Evolutionary conservation across 2,113 vertebrate species (phyloP), one percentile per base, ranked within the genome.

Genomic region (Chaetura pelagica): DNA sequence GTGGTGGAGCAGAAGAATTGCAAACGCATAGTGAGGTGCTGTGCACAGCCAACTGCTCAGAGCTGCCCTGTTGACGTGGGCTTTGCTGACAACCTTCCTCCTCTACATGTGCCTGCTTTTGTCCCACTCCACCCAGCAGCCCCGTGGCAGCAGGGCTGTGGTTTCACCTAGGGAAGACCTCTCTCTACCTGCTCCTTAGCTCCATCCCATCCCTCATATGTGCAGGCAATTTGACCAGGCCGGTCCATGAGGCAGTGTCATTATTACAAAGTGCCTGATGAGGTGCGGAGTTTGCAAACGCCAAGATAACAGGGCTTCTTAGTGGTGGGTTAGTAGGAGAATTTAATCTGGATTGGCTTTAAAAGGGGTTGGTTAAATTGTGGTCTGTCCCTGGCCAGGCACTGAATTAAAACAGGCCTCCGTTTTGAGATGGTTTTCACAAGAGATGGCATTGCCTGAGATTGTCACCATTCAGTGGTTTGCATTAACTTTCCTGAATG

Each of bases 21-120:
- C 61, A 67, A 59, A 75, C 63, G 52, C 67, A 10, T n/a, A 48
- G 38, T 48, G 57, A 49, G 32, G 11, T 49, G 29, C 80, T 72
- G 16, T 0, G 2, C 48, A 61, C 19, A 40, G 66, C 23, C 4
- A 4, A 57, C 35, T 0, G 0, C 42, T 78, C 58, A 48, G 77
- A 81, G 74, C 67, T 93, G 72, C 64, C 23, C 68, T 78, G 27
- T 67, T 80, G 55, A 42, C 21, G 0, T 6, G 10, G 51, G 40
- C 40, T 76, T 92, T 87, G 20, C 59, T 51, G 59, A 46, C 40
- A 71, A 66, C 58, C 15, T 90, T 20, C 34, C 15, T 87, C 34
- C 34, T 81, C 6, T 69, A 29, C 20, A 2, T 15, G 13, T 48
- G 34, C 69, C 81, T 84, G 30, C 16, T 7, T 84, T 82, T 87